phyloP scores from a whole-genome alignment of 2,113 vertebrate genomes.

The Podocnemis expansa region DNA sequence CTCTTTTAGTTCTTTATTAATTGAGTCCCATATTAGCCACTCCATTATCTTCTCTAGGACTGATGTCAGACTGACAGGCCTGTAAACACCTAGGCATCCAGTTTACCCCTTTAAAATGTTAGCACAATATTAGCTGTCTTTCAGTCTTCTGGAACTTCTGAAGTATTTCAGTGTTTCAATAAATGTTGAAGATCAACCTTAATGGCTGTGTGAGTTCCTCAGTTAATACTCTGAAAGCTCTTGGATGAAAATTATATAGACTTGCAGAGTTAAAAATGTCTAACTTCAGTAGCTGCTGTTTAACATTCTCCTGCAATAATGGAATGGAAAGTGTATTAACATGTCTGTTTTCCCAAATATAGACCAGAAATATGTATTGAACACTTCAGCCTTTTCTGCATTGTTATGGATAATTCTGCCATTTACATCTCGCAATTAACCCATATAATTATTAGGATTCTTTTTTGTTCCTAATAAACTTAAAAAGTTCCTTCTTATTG shows the following conservation, averaged over 20 bases:
- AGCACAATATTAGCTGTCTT: background rate
- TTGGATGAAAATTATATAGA: background rate
- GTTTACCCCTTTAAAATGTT: background rate
- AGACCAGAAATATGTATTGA: background rate
- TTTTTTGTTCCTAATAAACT: background rate
- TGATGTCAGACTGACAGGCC: background rate
- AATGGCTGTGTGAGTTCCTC: background rate
- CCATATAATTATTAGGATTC: background rate
- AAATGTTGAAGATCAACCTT: background rate
- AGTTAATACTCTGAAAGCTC: background rate
- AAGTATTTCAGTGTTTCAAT: too few relatives aligned
- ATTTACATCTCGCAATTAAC: background rate
- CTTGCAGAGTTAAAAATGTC: background rate
- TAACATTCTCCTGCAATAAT: background rate
- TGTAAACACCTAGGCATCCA: background rate
- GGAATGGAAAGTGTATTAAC: background rate
- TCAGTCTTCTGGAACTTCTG: background rate
- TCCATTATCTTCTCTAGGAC: too few relatives aligned
- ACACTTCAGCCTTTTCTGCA: background rate
- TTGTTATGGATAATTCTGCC: background rate
- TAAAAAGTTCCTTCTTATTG: background rate
- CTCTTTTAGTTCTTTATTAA: background rate
- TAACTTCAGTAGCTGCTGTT: background rate
- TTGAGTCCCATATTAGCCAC: background rate
- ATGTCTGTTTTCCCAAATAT: background rate